These are phyloP conservation scores for Drosophila diplacantha DNA, from an alignment of 2,888 invertebrate species.

Conservation along the genomic window DNA sequence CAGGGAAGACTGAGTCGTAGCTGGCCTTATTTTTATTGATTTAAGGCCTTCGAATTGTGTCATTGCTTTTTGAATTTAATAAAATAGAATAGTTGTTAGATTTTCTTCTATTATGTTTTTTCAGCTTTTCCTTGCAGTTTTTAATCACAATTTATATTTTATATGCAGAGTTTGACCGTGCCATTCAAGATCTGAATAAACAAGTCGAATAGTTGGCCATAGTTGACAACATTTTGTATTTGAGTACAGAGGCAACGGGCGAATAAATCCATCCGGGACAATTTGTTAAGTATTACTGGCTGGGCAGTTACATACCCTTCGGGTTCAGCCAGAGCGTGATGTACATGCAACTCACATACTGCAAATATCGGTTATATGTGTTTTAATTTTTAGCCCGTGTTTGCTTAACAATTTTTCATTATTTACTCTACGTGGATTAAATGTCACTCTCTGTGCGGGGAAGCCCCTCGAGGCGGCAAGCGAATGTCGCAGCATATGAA, in stretches of 20 bases:
- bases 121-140: background rate
- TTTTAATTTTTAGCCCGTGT: conserved; percentile 33
- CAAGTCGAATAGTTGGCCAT: conserved; percentile 1
- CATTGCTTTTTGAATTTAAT: background rate
- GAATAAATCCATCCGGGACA: conserved; percentile 10
- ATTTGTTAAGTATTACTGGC: conserved; percentile 8
- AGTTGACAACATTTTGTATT: background rate
- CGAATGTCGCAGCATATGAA: conserved; percentile 38
- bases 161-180: background rate
- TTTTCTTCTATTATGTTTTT: background rate
- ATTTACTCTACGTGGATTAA: conserved; percentile 39
- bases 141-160: background rate
- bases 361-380: conserved; percentile 33
- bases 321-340: background rate
- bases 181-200: conserved; percentile 8
- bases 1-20: background rate
- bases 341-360: conserved; percentile 22
- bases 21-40: background rate
- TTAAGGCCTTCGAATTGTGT: background rate
- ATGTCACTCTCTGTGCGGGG: conserved; percentile 33
- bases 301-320: background rate
- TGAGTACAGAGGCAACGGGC: background rate
- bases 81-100: background rate
- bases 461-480: conserved; percentile 26
- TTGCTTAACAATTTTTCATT: conserved; percentile 25